Percentiles rank a stretch among this genome's conserved stretches.
phyloP scores from a whole-genome alignment of 2,797 vertebrate species.

The Capromys pilorides region DNA sequence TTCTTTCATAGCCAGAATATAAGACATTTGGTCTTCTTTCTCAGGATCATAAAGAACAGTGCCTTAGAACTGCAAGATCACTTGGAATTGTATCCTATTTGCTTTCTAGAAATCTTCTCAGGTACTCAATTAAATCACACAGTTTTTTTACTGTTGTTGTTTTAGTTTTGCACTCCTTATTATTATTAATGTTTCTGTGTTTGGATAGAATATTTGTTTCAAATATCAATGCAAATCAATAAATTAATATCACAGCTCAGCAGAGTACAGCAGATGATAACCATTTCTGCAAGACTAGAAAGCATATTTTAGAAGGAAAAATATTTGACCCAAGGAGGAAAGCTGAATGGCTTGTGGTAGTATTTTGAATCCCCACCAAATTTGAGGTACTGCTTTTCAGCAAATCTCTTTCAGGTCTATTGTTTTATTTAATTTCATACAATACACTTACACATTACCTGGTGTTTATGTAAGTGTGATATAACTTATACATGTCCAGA shows the following conservation, averaged over 20 bases:
- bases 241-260: not conserved
- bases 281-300: not conserved
- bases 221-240: conserved; percentile 20
- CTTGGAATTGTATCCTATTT: not conserved
- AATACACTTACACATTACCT: not conserved
- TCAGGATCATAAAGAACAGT: not conserved
- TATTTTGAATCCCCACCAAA: not conserved
- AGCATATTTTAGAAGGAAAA: not conserved
- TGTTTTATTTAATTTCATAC: conserved; percentile 25
- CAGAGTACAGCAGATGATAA: not conserved
- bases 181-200: not conserved
- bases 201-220: conserved; percentile 15
- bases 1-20: not conserved
- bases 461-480: not conserved
- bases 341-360: not conserved
- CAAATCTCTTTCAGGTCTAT: not conserved
- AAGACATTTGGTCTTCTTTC: not conserved
- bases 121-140: not conserved
- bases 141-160: not conserved
- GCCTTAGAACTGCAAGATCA: not conserved
- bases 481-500: not conserved
- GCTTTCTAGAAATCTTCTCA: not conserved
- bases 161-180: not conserved
- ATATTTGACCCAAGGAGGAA: not conserved
- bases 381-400: not conserved